phyloP scores from a whole-genome alignment of 2,113 vertebrate genomes.

The Erythrocebus patas region DNA sequence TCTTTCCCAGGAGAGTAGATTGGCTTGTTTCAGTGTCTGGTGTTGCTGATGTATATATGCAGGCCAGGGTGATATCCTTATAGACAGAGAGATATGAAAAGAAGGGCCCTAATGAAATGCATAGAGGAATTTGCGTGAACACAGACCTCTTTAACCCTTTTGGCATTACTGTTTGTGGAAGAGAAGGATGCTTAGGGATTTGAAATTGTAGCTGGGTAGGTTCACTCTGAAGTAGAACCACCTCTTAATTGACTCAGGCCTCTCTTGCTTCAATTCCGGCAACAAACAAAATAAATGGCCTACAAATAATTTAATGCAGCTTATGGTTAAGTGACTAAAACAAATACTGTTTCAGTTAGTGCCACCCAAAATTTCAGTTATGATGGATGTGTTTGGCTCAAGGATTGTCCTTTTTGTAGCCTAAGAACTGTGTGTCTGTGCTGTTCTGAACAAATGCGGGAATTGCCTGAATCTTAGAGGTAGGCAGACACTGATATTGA shows the following conservation, averaged over 20 bases:
- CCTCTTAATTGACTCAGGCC: constrained; percentile 7
- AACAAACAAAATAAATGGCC: not conserved
- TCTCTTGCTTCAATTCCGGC: not conserved
- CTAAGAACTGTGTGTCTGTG: not conserved
- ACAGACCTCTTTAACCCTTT: not conserved
- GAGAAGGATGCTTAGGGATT: not conserved
- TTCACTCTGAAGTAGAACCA: not conserved
- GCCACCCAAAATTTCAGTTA: not conserved
- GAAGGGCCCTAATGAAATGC: not conserved
- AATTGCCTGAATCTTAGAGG: not conserved
- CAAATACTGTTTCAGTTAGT: not conserved
- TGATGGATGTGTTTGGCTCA: not conserved
- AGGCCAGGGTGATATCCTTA: not conserved
- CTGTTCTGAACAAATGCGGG: not conserved
- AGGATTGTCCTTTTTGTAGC: not conserved
- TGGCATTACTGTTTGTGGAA: not conserved
- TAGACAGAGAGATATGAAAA: not conserved
- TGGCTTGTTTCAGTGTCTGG: not conserved
- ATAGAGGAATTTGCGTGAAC: not conserved
- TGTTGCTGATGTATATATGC: not conserved
- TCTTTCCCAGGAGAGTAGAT: not conserved
- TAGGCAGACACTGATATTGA: not conserved
- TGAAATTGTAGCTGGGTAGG: not conserved
- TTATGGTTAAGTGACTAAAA: not conserved
- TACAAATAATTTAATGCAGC: not conserved